Evolutionary conservation across 2,113 vertebrate species (phyloP).

Genomic region (Paradoxurus hermaphroditus): DNA sequence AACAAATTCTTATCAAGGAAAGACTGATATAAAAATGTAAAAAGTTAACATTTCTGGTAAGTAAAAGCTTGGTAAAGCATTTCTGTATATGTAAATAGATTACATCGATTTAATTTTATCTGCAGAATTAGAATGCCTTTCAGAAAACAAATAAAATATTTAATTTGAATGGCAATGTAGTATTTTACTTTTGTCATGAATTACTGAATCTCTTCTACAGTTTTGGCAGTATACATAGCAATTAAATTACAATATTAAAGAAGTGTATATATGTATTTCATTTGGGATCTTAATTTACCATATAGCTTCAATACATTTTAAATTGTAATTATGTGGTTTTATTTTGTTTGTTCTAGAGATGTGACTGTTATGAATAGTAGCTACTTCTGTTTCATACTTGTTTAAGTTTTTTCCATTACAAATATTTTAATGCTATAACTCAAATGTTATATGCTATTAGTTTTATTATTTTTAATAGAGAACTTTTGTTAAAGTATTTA

Average conservation of each 20-base stretch:
- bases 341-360: neutral
- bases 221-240: conserved; percentile 45
- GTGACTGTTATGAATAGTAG: neutral
- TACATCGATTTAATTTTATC: conserved; percentile 28
- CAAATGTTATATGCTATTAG: neutral
- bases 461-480: neutral
- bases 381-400: conserved; percentile 8
- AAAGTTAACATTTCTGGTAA: conserved; percentile 43
- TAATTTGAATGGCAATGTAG: conserved; percentile 40
- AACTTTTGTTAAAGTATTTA: neutral
- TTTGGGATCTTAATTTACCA: conserved; percentile 33
- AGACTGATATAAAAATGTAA: neutral
- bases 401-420: neutral
- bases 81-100: conserved; percentile 16
- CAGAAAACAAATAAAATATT: conserved; percentile 58
- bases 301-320: conserved; percentile 41
- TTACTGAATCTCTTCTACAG: neutral
- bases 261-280: conserved; percentile 22
- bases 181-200: conserved; percentile 18
- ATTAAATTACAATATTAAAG: neutral
- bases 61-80: neutral
- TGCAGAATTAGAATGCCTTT: conserved; percentile 47
- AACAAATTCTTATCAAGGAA: neutral
- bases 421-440: neutral
- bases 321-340: neutral